phyloP scores from a whole-genome alignment of 2,888 invertebrate genomes.

The Cotesia congregata region DNA sequence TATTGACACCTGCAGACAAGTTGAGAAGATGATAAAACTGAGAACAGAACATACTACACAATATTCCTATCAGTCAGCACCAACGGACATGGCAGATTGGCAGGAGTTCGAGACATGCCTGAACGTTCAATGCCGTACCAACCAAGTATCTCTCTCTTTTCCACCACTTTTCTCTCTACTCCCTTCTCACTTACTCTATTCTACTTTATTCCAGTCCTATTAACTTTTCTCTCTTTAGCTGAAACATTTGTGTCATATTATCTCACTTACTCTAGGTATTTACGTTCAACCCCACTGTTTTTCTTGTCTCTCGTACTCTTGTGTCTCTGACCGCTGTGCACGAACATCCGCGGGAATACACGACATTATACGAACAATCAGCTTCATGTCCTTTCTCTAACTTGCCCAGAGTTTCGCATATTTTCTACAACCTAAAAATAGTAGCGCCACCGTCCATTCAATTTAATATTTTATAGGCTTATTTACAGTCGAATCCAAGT shows the following conservation, averaged over 20 bases:
- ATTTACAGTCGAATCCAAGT: conserved; percentile 16
- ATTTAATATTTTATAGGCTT: background rate
- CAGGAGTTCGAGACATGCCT: conserved; percentile 65
- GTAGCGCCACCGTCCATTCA: conserved; percentile 59
- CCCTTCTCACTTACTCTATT: conserved; percentile 39
- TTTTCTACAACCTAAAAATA: conserved; percentile 52
- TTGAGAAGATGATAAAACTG: conserved; percentile 34
- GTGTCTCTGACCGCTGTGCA: conserved; percentile 73
- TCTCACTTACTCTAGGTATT: conserved; percentile 30
- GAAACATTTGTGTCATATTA: conserved; percentile 20
- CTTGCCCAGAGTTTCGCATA: conserved; percentile 53
- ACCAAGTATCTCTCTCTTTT: conserved; percentile 50
- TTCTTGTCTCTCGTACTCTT: conserved; percentile 62
- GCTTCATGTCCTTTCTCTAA: conserved; percentile 53
- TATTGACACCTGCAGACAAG: conserved; percentile 24
- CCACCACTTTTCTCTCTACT: conserved; percentile 33
- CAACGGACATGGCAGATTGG: conserved; percentile 65
- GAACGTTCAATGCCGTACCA: conserved; percentile 60
- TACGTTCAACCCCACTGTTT: conserved; percentile 63
- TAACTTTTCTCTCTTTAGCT: conserved; percentile 32
- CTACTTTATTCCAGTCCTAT: conserved; percentile 34
- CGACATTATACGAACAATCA: conserved; percentile 49
- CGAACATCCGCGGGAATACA: conserved; percentile 67
- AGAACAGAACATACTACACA: conserved; percentile 39
- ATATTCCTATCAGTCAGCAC: conserved; percentile 58